Evolutionary conservation across 2,888 invertebrate species (phyloP).

Genomic region (Hermodice carunculata): DNA sequence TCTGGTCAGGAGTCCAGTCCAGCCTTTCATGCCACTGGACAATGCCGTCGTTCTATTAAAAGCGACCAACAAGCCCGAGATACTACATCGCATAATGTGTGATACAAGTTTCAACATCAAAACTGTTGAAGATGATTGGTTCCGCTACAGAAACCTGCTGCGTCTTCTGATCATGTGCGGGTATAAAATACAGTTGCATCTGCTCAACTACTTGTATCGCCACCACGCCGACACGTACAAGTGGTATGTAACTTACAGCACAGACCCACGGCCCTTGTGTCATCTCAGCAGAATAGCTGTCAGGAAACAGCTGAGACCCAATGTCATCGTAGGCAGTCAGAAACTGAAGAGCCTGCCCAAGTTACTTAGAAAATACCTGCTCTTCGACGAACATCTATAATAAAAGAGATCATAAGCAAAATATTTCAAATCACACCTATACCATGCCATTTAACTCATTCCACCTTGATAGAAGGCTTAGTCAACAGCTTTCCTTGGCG

Average conservation of each 20-base stretch:
- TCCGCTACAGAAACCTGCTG: slow-evolving; percentile 1
- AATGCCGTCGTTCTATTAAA: slow-evolving; percentile 19
- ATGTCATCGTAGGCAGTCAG: slow-evolving; percentile 11
- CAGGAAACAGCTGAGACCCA: slow-evolving; percentile 11
- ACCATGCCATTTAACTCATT: too few relatives aligned
- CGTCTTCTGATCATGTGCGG: slow-evolving; percentile 10
- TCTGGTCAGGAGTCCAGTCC: not conserved
- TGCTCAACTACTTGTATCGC: slow-evolving; percentile 7
- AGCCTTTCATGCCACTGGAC: slow-evolving; percentile 12
- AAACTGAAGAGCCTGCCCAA: slow-evolving; percentile 6
- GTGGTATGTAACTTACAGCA: slow-evolving; percentile 8
- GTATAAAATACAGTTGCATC: slow-evolving; percentile 11
- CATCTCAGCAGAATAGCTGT: slow-evolving; percentile 16
- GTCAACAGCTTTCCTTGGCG: too few relatives aligned
- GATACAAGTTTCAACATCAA: slow-evolving; percentile 13
- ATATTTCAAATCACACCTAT: too few relatives aligned
- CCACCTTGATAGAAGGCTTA: too few relatives aligned
- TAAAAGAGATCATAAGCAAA: too few relatives aligned
- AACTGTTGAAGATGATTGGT: not conserved
- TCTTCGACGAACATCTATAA: too few relatives aligned
- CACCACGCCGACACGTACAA: slow-evolving; percentile 6
- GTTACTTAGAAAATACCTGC: too few relatives aligned
- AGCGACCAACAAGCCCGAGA: not conserved
- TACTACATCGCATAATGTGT: slow-evolving; percentile 14
- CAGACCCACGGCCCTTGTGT: slow-evolving; percentile 5